Evolutionary conservation across 1,140 invertebrate genomes (phyloP).

Genomic region (Amyelois transitella): DNA sequence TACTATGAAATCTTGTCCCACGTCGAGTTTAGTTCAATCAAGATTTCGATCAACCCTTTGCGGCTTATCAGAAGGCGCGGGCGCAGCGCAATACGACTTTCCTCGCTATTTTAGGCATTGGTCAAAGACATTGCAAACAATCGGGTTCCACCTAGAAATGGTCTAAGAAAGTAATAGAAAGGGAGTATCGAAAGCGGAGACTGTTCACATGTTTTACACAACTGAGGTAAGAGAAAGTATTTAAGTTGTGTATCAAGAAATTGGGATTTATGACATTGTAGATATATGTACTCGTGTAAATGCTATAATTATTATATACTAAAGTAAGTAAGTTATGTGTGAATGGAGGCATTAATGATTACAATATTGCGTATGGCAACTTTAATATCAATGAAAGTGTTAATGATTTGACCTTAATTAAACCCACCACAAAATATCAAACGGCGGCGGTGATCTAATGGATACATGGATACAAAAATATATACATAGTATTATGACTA

Average conservation of each 20-base stretch:
- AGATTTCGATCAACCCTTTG: neutral
- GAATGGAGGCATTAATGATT: too few relatives aligned
- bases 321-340: neutral
- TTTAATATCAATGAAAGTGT: too few relatives aligned
- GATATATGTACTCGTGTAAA: neutral
- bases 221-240: neutral
- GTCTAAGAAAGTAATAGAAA: constrained; percentile 14
- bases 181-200: neutral
- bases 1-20: too few relatives aligned
- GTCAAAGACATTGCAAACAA: constrained; percentile 38
- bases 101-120: constrained; percentile 54
- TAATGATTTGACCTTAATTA: too few relatives aligned
- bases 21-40: neutral
- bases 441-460: too few relatives aligned
- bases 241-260: neutral
- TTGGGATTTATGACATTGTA: neutral
- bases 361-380: too few relatives aligned
- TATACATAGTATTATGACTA: too few relatives aligned
- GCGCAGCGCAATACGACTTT: constrained; percentile 43
- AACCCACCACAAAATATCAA: too few relatives aligned
- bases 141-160: constrained; percentile 17
- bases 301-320: neutral
- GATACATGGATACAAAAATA: too few relatives aligned
- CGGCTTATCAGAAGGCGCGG: neutral
- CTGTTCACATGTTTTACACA: neutral